A percentile compares a stretch with the other conserved stretches of the same genome.
These are phyloP conservation scores for Mercenaria mercenaria DNA, from an alignment of 1,140 invertebrate species.

Conservation along the genomic window DNA sequence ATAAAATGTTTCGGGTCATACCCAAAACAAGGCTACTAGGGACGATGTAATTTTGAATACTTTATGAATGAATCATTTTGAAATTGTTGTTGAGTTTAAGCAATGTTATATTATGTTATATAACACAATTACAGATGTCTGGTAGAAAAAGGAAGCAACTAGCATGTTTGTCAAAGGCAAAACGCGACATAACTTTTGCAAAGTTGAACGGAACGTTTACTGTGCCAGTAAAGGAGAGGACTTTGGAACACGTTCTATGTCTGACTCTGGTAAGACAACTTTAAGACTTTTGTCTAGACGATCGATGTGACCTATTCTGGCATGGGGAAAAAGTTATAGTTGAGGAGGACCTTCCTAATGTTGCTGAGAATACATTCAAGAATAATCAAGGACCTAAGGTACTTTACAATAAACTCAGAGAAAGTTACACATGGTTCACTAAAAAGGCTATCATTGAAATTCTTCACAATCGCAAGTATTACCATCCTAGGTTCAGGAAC, in stretches of 20 bases:
- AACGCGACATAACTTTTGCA: not conserved
- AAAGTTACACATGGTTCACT: not conserved
- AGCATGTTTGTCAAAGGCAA: not conserved
- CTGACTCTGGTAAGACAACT: not conserved
- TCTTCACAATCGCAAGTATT: not conserved
- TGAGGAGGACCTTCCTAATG: not conserved
- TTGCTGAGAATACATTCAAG: not conserved
- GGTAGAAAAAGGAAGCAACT: not conserved
- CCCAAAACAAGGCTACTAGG: too few relatives aligned
- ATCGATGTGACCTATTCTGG: not conserved
- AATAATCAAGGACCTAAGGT: not conserved
- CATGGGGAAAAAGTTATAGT: not conserved
- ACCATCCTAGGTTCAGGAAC: constrained; percentile 16
- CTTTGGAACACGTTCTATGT: not conserved
- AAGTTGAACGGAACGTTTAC: not conserved
- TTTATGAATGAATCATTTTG: too few relatives aligned
- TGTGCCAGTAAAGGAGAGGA: not conserved
- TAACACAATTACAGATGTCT: not conserved
- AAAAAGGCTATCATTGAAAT: not conserved
- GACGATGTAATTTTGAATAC: too few relatives aligned
- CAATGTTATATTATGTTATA: not conserved
- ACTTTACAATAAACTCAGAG: constrained; percentile 25
- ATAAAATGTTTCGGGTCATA: too few relatives aligned
- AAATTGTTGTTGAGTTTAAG: too few relatives aligned
- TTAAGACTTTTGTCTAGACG: not conserved